Evolutionary conservation across 2,797 vertebrate genomes (phyloP).

Genomic region (Geotrypetes seraphini): DNA sequence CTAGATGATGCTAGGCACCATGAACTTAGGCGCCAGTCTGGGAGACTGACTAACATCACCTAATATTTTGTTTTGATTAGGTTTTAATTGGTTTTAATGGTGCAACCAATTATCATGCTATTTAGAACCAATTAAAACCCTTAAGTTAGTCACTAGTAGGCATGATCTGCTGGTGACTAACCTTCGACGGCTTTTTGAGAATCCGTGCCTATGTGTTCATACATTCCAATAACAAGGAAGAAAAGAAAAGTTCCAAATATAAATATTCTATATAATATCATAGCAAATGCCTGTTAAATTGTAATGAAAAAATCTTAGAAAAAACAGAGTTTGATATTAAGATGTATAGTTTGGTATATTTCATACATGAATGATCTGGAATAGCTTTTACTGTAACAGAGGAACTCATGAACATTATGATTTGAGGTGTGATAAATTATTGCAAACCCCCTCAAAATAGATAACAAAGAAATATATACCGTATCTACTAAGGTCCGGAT

Average conservation of each 20-base stretch:
- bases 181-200: too few species aligned
- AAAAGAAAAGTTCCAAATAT: not conserved
- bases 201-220: constrained; percentile 12
- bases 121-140: too few species aligned
- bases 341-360: not conserved
- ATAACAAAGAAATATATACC: not conserved
- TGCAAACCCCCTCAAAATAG: not conserved
- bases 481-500: too few species aligned
- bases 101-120: too few species aligned
- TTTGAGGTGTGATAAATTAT: not conserved
- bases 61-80: too few species aligned
- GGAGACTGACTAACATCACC: too few species aligned
- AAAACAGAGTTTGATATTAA: not conserved
- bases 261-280: not conserved
- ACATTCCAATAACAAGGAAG: constrained; percentile 8
- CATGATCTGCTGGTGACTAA: too few species aligned
- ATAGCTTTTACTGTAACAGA: not conserved
- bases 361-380: too few species aligned
- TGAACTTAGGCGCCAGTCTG: too few species aligned
- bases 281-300: not conserved
- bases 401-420: not conserved
- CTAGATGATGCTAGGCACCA: too few species aligned
- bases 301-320: not conserved
- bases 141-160: too few species aligned
- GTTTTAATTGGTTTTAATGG: too few species aligned